Percentiles rank a stretch among this genome's conserved stretches.
Evolutionary conservation across 2,797 vertebrate species (phyloP).

Genomic region (Gephyroberyx darwinii): DNA sequence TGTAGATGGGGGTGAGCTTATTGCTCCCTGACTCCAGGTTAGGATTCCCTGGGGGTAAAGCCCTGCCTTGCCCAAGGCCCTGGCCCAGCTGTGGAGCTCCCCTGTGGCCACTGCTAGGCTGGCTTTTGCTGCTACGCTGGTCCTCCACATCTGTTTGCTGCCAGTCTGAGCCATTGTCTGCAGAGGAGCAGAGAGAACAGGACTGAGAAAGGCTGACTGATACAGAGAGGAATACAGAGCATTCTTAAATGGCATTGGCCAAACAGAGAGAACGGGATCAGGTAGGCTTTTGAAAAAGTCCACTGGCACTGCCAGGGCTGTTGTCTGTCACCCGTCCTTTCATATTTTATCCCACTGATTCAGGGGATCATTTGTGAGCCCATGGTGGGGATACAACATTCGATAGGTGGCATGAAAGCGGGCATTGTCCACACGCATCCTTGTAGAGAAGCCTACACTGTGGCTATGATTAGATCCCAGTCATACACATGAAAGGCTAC

Average conservation of each 20-base stretch:
- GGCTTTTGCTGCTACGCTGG: conserved; percentile 53
- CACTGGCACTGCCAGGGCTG: too few relatives aligned
- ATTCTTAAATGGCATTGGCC: not conserved
- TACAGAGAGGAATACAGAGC: not conserved
- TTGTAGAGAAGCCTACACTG: not conserved
- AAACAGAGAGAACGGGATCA: not conserved
- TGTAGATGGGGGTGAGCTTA: conserved; percentile 59
- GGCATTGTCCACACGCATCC: too few relatives aligned
- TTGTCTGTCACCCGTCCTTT: too few relatives aligned
- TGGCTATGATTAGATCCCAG: not conserved
- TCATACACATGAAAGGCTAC: not conserved
- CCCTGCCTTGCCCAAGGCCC: conserved; percentile 30
- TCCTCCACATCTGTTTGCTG: conserved; percentile 75
- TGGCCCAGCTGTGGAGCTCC: conserved; percentile 12
- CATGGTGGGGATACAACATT: too few relatives aligned
- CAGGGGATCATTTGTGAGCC: too few relatives aligned
- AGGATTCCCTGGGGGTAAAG: conserved; percentile 5
- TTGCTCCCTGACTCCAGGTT: conserved; percentile 26
- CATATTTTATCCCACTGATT: too few relatives aligned
- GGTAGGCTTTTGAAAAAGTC: not conserved
- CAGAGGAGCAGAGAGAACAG: not conserved
- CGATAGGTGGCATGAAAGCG: too few relatives aligned
- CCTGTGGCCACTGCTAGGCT: conserved; percentile 3
- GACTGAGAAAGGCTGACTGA: not conserved
- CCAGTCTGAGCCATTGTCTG: conserved; percentile 78